phyloP scores from a whole-genome alignment of 2,797 vertebrate species.

The Scolopax rusticola region DNA sequence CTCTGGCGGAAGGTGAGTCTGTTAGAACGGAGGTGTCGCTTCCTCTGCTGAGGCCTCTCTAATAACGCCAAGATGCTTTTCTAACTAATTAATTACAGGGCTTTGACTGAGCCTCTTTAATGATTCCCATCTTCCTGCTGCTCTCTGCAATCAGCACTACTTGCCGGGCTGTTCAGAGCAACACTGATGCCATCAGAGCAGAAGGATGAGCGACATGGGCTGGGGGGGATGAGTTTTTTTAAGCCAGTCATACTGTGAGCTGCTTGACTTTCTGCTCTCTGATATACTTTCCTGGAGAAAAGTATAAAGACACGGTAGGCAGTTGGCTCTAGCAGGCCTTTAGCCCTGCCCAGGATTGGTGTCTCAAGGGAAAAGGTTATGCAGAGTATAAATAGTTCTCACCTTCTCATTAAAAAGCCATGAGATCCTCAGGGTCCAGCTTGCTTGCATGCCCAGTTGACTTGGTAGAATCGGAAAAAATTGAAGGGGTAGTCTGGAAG shows the following conservation, averaged over 20 bases:
- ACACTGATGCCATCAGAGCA: slow-evolving; percentile 38
- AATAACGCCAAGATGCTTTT: slow-evolving; percentile 65
- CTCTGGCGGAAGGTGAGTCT: slow-evolving; percentile 26
- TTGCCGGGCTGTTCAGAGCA: slow-evolving; percentile 57
- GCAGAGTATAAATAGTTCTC: not conserved
- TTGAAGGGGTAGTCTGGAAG: not conserved
- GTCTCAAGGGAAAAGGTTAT: not conserved
- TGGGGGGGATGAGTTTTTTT: not conserved
- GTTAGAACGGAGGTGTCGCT: slow-evolving; percentile 17
- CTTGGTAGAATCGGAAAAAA: not conserved
- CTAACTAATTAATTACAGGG: slow-evolving; percentile 73
- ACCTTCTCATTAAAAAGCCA: not conserved
- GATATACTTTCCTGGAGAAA: not conserved
- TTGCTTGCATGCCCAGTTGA: not conserved
- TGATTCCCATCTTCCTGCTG: slow-evolving; percentile 71
- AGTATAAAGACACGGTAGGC: not conserved
- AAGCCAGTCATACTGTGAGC: not conserved
- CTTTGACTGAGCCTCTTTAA: slow-evolving; percentile 64
- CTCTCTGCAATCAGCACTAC: slow-evolving; percentile 69
- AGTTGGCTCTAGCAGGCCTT: not conserved
- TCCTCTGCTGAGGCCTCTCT: slow-evolving; percentile 59
- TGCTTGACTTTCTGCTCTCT: slow-evolving; percentile 18
- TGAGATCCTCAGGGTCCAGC: not conserved
- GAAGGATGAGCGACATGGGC: not conserved
- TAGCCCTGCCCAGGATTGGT: not conserved